These are phyloP conservation scores for Rhynchonema sp. DNA, from an alignment of 2,888 invertebrate genomes.

Conservation along the genomic window DNA sequence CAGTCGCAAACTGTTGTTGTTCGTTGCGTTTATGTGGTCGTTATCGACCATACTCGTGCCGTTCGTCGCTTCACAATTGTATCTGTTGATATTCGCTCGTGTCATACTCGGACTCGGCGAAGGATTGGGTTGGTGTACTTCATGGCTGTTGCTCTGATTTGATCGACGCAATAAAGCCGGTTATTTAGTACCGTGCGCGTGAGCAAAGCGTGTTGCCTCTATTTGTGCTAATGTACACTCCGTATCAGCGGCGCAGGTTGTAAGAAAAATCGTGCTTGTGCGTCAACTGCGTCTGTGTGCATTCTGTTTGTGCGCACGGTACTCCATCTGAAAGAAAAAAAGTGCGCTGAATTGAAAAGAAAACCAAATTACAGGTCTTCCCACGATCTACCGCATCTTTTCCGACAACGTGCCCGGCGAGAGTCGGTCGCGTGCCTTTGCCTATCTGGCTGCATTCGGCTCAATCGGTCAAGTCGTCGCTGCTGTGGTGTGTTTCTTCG, in stretches of 20 bases:
- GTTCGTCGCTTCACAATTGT: conserved; percentile 42
- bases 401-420: conserved; percentile 50
- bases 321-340: too few species aligned
- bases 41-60: conserved; percentile 50
- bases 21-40: conserved; percentile 52
- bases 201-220: too few species aligned
- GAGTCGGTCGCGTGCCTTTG: conserved; percentile 50
- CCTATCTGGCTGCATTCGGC: conserved; percentile 50
- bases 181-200: too few species aligned
- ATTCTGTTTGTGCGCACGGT: too few species aligned
- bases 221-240: too few species aligned
- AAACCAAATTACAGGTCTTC: conserved; percentile 45
- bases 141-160: too few species aligned
- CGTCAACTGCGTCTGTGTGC: too few species aligned
- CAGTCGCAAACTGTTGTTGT: conserved; percentile 46
- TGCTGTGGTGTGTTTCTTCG: conserved; percentile 40
- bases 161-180: too few species aligned
- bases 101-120: conserved; percentile 51
- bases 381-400: conserved; percentile 54
- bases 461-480: conserved; percentile 55
- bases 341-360: too few species aligned
- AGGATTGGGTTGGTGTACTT: conserved; percentile 46
- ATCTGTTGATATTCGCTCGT: conserved; percentile 44
- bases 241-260: too few species aligned
- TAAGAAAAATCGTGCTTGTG: too few species aligned